phyloP scores from a whole-genome alignment of 2,797 vertebrate genomes.

The Cottoperca gobio region DNA sequence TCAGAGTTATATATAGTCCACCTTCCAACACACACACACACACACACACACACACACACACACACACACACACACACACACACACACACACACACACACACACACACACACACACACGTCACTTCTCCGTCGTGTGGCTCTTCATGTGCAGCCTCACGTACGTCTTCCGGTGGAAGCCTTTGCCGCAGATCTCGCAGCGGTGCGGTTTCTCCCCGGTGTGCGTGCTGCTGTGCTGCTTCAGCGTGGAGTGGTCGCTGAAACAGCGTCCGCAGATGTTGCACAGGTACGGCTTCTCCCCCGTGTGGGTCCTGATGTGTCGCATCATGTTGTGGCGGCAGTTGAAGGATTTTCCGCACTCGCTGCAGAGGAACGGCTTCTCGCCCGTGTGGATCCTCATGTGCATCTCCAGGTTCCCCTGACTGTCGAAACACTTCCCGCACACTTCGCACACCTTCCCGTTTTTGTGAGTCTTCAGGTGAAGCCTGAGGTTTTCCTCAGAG shows the following conservation, averaged over 20 bases:
- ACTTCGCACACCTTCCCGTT: constrained; percentile 69
- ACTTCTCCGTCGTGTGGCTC: constrained; percentile 45
- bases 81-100: too few species aligned
- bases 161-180: constrained; percentile 60
- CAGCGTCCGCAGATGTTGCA: constrained; percentile 66
- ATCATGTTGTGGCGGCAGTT: constrained; percentile 76
- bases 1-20: too few species aligned
- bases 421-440: constrained; percentile 74
- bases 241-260: constrained; percentile 61
- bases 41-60: too few species aligned
- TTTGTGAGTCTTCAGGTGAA: constrained; percentile 68
- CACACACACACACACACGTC: too few species aligned
- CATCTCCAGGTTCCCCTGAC: constrained; percentile 66
- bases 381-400: constrained; percentile 77
- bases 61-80: too few species aligned
- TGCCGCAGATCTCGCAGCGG: constrained; percentile 63
- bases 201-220: constrained; percentile 64
- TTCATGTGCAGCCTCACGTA: constrained; percentile 68
- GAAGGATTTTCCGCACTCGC: constrained; percentile 71
- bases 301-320: constrained; percentile 74
- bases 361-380: constrained; percentile 73
- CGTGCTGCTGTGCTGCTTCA: constrained; percentile 65
- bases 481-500: constrained; percentile 28
- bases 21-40: too few species aligned
- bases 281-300: constrained; percentile 71